Conservation (phyloP, 2,888 invertebrate genomes). For the Spicauda simplicius region DNA sequence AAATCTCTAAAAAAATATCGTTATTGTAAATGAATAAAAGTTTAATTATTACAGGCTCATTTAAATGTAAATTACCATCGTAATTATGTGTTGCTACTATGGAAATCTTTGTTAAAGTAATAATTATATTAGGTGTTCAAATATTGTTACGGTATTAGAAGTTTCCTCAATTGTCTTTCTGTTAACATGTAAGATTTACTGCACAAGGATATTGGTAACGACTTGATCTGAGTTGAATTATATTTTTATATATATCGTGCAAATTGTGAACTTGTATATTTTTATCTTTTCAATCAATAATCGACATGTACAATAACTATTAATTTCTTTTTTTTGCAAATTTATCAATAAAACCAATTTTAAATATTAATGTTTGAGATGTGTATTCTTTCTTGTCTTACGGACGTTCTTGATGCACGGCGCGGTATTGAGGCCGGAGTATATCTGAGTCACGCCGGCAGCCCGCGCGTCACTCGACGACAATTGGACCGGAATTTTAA, state of each 20-base stretch:
- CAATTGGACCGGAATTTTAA: constrained; percentile 78
- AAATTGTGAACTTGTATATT: constrained; percentile 82
- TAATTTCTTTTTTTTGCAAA: constrained; percentile 79
- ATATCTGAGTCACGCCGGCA: constrained; percentile 59
- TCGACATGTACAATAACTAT: constrained; percentile 83
- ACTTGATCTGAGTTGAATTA: constrained; percentile 84
- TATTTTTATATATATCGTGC: constrained; percentile 83
- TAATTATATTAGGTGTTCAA: constrained; percentile 82
- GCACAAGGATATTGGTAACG: constrained; percentile 84
- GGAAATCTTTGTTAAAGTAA: constrained; percentile 75
- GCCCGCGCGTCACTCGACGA: constrained; percentile 56
- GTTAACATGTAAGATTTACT: constrained; percentile 77
- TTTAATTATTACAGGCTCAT: constrained; percentile 81
- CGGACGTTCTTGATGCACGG: constrained; percentile 28
- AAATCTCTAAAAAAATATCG: constrained; percentile 71
- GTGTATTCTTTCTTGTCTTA: constrained; percentile 40
- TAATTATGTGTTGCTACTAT: constrained; percentile 75
- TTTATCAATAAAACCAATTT: constrained; percentile 84
- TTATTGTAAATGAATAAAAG: constrained; percentile 81
- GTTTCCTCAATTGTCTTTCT: constrained; percentile 77
- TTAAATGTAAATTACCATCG: constrained; percentile 73
- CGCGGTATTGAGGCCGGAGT: constrained; percentile 45
- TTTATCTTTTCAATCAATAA: constrained; percentile 82
- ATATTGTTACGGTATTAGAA: constrained; percentile 83
- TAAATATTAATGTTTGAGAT: constrained; percentile 63